phyloP scores from a whole-genome alignment of 1,140 invertebrate species.

The Drosophila bipectinata region DNA sequence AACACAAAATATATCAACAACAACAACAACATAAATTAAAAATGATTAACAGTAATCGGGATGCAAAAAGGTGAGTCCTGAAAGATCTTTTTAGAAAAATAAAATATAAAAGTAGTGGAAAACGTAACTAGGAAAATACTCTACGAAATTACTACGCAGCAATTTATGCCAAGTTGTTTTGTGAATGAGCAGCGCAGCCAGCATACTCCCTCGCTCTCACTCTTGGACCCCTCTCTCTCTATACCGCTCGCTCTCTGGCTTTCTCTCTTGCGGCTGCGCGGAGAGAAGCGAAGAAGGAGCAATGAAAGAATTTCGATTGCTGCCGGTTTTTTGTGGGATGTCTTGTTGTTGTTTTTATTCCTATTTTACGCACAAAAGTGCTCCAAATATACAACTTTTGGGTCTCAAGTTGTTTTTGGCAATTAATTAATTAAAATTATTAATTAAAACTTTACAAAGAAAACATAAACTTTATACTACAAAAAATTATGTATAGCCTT shows the following conservation, averaged over 20 bases:
- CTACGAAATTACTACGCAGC: constrained; percentile 80
- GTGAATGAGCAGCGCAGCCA: constrained; percentile 65
- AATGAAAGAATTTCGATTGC: constrained; percentile 36
- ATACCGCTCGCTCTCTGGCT: constrained; percentile 14
- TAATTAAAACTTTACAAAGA: neutral
- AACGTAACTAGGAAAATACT: constrained; percentile 63
- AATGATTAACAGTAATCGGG: constrained; percentile 21
- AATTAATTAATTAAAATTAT: neutral
- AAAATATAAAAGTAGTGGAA: constrained; percentile 4
- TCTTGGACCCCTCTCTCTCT: constrained; percentile 18
- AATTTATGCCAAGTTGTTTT: constrained; percentile 79
- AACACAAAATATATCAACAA: neutral
- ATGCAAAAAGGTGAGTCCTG: constrained; percentile 28
- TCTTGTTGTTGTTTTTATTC: constrained; percentile 20
- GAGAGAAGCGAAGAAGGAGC: constrained; percentile 11
- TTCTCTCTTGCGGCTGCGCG: constrained; percentile 24
- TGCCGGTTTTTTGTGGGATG: constrained; percentile 31
- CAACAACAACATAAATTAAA: neutral
- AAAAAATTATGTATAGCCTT: no score
- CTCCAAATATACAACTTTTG: constrained; percentile 3
- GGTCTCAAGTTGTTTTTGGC: neutral
- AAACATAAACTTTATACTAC: neutral
- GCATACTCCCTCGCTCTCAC: constrained; percentile 34
- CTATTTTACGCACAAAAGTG: constrained; percentile 19
- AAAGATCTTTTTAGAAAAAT: neutral